Evolutionary conservation across 2,113 vertebrate genomes (phyloP).

Genomic region (Forbesichthys agassizii): DNA sequence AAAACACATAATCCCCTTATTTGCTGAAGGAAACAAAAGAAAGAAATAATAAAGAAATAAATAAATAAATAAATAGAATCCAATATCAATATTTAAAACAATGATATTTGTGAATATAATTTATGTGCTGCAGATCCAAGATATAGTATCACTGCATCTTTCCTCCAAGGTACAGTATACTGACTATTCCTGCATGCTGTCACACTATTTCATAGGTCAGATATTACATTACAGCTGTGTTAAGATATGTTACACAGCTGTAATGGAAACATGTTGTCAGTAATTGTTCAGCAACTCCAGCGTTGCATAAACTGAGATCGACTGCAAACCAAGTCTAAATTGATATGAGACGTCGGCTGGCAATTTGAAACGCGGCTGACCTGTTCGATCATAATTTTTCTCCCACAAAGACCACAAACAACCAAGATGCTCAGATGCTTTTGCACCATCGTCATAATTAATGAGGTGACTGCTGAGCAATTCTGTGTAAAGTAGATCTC

Average conservation of each 20-base stretch:
- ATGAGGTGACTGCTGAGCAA: conserved; percentile 24
- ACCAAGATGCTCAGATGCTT: background rate
- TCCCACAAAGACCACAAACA: too few relatives aligned
- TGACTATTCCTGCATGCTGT: conserved; percentile 22
- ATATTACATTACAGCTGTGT: conserved; percentile 25
- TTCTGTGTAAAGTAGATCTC: background rate
- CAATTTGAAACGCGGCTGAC: conserved; percentile 4
- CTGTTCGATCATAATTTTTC: background rate
- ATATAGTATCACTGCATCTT: background rate
- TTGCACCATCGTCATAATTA: conserved; percentile 4
- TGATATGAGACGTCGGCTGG: background rate
- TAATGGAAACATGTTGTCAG: conserved; percentile 61
- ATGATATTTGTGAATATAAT: too few relatives aligned
- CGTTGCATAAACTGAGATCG: conserved; percentile 27
- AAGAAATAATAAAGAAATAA: too few relatives aligned
- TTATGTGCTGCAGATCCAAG: too few relatives aligned
- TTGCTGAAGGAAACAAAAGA: too few relatives aligned
- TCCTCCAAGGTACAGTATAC: background rate
- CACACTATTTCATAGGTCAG: conserved; percentile 42
- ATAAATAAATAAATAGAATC: too few relatives aligned
- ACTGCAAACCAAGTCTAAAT: background rate
- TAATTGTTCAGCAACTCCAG: conserved; percentile 29
- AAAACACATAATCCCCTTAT: too few relatives aligned
- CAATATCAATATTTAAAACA: too few relatives aligned
- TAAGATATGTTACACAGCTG: conserved; percentile 2